phyloP scores from a whole-genome alignment of 1,140 invertebrate genomes.

The Drosophila sturtevanti region DNA sequence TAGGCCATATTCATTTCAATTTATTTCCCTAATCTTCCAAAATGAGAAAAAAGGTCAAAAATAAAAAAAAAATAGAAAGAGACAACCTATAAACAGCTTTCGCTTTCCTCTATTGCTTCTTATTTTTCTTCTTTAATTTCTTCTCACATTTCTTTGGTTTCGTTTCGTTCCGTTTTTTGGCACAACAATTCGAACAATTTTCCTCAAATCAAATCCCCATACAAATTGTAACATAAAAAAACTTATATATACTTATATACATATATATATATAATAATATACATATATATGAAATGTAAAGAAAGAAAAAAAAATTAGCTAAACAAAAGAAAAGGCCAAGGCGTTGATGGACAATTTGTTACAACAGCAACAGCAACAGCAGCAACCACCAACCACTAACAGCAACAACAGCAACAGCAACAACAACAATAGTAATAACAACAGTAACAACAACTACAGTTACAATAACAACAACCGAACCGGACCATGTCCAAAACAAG shows the following conservation, averaged over 20 bases:
- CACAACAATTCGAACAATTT: conserved; percentile 5
- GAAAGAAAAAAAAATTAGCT: neutral
- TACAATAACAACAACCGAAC: conserved; percentile 14
- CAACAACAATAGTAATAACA: too few relatives aligned
- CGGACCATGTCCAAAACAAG: conserved; percentile 54
- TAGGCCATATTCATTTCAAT: neutral
- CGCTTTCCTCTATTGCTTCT: conserved; percentile 14
- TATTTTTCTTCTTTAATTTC: conserved; percentile 7
- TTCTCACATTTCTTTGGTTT: conserved; percentile 12
- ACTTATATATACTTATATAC: too few relatives aligned
- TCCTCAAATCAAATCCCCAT: conserved; percentile 16
- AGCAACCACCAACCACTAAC: too few relatives aligned
- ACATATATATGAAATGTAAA: conserved; percentile 20
- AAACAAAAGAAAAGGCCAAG: conserved; percentile 44
- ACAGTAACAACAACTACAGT: conserved; percentile 23
- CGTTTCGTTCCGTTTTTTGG: neutral
- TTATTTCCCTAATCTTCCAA: too few relatives aligned
- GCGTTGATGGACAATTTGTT: conserved; percentile 76
- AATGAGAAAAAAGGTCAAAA: neutral
- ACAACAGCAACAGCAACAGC: conserved; percentile 37
- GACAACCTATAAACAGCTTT: neutral
- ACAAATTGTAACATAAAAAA: conserved; percentile 8
- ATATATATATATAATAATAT: too few relatives aligned
- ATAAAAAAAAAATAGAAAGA: too few relatives aligned
- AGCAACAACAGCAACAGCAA: conserved; percentile 21